Conservation (phyloP, 2,888 invertebrate species). For the Ditylenchus weischeri region DNA sequence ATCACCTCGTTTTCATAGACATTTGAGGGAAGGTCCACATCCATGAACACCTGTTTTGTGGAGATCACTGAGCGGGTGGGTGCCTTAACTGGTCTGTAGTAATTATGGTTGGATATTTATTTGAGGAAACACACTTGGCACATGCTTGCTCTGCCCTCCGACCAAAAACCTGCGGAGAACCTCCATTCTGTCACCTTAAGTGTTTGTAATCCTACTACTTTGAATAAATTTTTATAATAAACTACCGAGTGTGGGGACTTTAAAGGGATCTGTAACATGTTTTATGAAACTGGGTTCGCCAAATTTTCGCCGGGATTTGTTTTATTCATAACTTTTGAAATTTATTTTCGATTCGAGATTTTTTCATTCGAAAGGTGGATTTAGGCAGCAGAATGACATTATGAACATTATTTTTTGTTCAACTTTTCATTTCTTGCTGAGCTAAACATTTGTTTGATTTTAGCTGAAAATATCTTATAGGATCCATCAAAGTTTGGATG, state of each 20-base stretch:
- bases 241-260: constrained; percentile 25
- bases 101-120: neutral
- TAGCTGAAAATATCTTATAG: no score
- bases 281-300: neutral
- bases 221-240: neutral
- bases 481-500: no score
- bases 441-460: no score
- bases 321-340: no score
- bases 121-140: neutral
- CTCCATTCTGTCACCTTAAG: constrained; percentile 33
- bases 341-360: no score
- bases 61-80: constrained; percentile 1
- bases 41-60: constrained; percentile 35
- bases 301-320: no score
- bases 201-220: constrained; percentile 5
- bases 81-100: neutral
- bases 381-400: no score
- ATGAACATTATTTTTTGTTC: no score
- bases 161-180: constrained; percentile 35
- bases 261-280: neutral
- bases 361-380: no score
- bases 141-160: constrained; percentile 14
- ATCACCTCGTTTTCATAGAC: constrained; percentile 45
- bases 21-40: constrained; percentile 47
- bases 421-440: no score